A percentile compares a stretch with the other conserved stretches of the same genome.
phyloP scores from a whole-genome alignment of 2,113 vertebrate species.

The Caloenas nicobarica region DNA sequence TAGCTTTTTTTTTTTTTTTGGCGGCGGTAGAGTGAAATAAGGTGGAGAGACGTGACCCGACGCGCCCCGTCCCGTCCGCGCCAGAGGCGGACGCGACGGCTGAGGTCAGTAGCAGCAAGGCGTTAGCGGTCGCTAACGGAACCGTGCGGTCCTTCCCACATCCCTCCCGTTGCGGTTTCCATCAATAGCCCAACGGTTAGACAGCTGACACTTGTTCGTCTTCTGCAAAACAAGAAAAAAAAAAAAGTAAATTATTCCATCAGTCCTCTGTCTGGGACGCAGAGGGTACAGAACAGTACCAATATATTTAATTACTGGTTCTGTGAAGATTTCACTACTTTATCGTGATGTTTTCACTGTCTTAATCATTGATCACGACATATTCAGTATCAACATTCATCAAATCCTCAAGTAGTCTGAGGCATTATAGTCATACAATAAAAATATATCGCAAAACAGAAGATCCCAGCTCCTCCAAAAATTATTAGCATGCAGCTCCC shows the following conservation, averaged over 20 bases:
- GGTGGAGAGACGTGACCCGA: not conserved
- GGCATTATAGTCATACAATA: not conserved
- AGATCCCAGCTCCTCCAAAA: not conserved
- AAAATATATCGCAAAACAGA: not conserved
- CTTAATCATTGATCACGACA: not conserved
- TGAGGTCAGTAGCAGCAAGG: slow-evolving; percentile 62
- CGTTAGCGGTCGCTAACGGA: slow-evolving; percentile 43
- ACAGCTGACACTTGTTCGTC: slow-evolving; percentile 94
- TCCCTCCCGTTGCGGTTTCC: not conserved
- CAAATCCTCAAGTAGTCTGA: not conserved
- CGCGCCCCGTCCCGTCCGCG: not conserved
- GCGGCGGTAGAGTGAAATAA: not conserved
- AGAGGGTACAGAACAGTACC: not conserved
- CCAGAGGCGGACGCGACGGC: not conserved
- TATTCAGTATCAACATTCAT: not conserved
- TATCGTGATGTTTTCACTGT: not conserved
- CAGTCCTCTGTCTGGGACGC: not conserved
- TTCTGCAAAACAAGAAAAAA: slow-evolving; percentile 79
- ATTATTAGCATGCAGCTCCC: slow-evolving; percentile 27
- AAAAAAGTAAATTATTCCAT: not conserved
- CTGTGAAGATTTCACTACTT: not conserved
- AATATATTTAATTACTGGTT: not conserved
- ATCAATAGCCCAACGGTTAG: slow-evolving; percentile 15
- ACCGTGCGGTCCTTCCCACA: not conserved
- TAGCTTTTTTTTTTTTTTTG: not conserved